phyloP scores from a whole-genome alignment of 2,888 invertebrate species.

The Phrixothrix hirtus region DNA sequence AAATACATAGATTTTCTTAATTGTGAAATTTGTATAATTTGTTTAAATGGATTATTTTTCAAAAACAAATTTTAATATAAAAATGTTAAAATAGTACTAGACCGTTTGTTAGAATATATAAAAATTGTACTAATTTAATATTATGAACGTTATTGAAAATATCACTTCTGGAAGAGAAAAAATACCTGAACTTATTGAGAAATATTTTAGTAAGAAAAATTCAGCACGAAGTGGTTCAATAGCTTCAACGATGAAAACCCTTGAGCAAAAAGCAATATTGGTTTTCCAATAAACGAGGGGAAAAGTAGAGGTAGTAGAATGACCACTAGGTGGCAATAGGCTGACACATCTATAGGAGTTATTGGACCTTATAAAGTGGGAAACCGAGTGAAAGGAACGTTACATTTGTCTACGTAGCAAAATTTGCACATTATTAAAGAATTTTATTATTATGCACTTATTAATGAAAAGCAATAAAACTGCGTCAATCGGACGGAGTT shows the following conservation, averaged over 20 bases:
- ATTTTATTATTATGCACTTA: no score
- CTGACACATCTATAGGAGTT: slow-evolving; percentile 26
- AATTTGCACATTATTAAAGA: slow-evolving; percentile 6
- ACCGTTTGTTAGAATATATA: no score
- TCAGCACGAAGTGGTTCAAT: slow-evolving; percentile 12
- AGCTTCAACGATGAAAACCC: slow-evolving; percentile 16
- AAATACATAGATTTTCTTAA: no score
- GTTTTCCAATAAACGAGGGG: slow-evolving; percentile 25
- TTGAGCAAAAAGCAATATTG: slow-evolving; percentile 23
- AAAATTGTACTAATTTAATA: no score
- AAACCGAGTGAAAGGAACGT: slow-evolving; percentile 18
- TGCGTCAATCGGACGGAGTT: no score
- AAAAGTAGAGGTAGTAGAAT: slow-evolving; percentile 20
- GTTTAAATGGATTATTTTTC: no score
- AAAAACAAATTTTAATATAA: no score
- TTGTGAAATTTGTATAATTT: no score
- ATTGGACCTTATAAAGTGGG: slow-evolving; percentile 19
- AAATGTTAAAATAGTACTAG: no score
- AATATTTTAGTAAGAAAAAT: slow-evolving; percentile 10
- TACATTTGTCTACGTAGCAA: slow-evolving; percentile 14
- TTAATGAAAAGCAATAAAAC: no score
- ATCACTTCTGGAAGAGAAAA: slow-evolving; percentile 1
- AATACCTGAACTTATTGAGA: slow-evolving; percentile 1
- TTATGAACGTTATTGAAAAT: no score
- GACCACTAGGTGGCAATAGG: slow-evolving; percentile 30